Conservation (phyloP, 2,113 vertebrate genomes). For the Polyodon spathula region DNA sequence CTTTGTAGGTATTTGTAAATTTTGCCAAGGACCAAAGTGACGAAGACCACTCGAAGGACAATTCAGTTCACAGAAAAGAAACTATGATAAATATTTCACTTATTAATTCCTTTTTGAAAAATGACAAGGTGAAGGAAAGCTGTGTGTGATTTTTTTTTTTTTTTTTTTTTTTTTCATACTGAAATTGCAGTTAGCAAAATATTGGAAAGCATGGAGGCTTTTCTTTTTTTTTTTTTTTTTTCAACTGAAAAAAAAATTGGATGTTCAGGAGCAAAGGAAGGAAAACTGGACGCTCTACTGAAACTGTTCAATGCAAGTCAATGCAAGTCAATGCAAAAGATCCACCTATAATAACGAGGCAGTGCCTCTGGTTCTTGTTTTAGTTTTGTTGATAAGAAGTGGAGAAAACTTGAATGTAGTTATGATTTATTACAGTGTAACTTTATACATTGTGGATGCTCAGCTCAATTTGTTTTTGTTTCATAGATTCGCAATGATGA, state of each 20-base stretch:
- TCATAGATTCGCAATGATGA: background rate
- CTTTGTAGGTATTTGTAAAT: constrained; percentile 56
- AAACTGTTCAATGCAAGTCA: constrained; percentile 82
- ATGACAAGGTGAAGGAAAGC: constrained; percentile 72
- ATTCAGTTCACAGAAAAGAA: constrained; percentile 77
- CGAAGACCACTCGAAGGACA: constrained; percentile 70
- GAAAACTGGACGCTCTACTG: constrained; percentile 69
- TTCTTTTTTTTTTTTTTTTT: background rate
- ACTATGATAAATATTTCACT: constrained; percentile 60
- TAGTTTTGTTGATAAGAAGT: constrained; percentile 50
- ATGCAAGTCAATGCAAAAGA: constrained; percentile 83
- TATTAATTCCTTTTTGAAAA: constrained; percentile 53
- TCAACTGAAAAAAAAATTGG: constrained; percentile 5
- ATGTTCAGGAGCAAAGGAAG: constrained; percentile 30
- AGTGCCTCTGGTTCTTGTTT: constrained; percentile 57
- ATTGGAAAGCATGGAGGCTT: constrained; percentile 28
- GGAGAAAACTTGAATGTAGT: constrained; percentile 67
- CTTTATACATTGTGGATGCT: constrained; percentile 32
- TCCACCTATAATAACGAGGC: constrained; percentile 53
- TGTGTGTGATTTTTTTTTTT: constrained; percentile 62
- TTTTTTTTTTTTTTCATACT: constrained; percentile 15
- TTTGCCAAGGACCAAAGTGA: constrained; percentile 44
- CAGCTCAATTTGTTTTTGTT: constrained; percentile 9
- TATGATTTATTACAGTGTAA: constrained; percentile 48
- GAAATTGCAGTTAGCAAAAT: constrained; percentile 24